Percentiles rank a stretch among this genome's conserved stretches.
Conservation (phyloP, 2,888 invertebrate species). For the Fissipunctia ypsillon region DNA sequence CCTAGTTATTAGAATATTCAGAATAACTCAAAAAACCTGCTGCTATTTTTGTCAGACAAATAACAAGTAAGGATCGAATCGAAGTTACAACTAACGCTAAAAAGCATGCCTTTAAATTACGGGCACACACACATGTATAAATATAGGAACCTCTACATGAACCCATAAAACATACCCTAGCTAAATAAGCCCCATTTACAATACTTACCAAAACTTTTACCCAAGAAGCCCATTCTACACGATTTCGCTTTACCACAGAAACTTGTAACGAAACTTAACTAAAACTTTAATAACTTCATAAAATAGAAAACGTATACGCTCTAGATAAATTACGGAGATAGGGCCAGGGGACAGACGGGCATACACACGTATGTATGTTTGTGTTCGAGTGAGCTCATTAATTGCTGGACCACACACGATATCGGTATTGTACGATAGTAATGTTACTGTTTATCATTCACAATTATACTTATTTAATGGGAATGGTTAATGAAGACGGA, state of each 20-base stretch:
- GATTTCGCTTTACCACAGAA: constrained; percentile 35
- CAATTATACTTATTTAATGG: constrained; percentile 57
- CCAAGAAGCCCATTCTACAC: not conserved
- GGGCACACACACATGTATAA: too few species aligned
- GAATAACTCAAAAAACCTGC: too few species aligned
- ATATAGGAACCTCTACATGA: not conserved
- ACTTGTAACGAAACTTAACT: constrained; percentile 29
- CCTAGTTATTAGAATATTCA: not conserved
- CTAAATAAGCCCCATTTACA: constrained; percentile 9
- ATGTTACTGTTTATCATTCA: constrained; percentile 62
- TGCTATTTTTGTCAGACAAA: too few species aligned
- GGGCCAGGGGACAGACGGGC: constrained; percentile 49
- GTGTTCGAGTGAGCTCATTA: constrained; percentile 82
- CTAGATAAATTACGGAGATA: constrained; percentile 77
- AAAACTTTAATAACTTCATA: constrained; percentile 70
- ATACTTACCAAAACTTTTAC: constrained; percentile 21
- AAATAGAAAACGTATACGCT: constrained; percentile 67
- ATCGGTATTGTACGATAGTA: constrained; percentile 52
- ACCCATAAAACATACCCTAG: constrained; percentile 2
- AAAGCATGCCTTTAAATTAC: not conserved
- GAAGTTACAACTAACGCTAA: too few species aligned
- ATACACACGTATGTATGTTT: constrained; percentile 71
- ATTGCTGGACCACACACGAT: constrained; percentile 87
- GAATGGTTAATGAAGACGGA: constrained; percentile 46
- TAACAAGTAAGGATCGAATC: not conserved